Evolutionary conservation across 35 echinoderm and acorn worm genomes (phyloP).

Genomic region (Apostichopus parvimensis): DNA sequence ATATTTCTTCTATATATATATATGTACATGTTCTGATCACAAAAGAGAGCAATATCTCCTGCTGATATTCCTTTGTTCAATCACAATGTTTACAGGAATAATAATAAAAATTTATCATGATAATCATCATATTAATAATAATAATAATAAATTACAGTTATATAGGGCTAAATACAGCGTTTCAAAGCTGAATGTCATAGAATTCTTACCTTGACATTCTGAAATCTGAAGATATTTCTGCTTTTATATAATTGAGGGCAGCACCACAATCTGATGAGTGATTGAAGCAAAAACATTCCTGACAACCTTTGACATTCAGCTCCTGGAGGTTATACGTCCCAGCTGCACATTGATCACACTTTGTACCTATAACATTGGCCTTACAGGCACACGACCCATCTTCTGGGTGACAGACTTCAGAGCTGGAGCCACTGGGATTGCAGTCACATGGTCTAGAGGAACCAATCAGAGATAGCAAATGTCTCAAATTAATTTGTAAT

Average conservation of each 20-base stretch:
- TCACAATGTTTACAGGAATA: no score
- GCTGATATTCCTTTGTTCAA: no score
- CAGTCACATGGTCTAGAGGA: constrained; percentile 75
- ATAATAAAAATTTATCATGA: no score
- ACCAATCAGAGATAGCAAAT: background rate
- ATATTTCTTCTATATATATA: no score
- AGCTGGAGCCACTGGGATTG: constrained; percentile 63
- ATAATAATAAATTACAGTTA: no score
- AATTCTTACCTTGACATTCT: constrained; percentile 67
- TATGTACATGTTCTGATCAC: no score
- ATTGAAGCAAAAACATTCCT: constrained; percentile 85
- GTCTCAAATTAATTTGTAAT: background rate
- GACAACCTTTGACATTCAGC: constrained; percentile 76
- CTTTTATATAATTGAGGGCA: constrained; percentile 69
- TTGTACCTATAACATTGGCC: constrained; percentile 65
- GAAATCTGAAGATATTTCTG: constrained; percentile 65
- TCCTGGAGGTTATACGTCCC: constrained; percentile 71
- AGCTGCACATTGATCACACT: constrained; percentile 76
- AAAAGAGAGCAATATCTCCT: no score
- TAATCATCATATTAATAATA: no score
- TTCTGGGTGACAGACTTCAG: constrained; percentile 47
- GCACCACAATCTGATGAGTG: constrained; percentile 65
- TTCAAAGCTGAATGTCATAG: no score
- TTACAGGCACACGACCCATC: constrained; percentile 83
- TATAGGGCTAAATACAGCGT: no score